Base-by-base conservation (phyloP, 2,113 vertebrate species). In the Electrona antarctica region DNA sequence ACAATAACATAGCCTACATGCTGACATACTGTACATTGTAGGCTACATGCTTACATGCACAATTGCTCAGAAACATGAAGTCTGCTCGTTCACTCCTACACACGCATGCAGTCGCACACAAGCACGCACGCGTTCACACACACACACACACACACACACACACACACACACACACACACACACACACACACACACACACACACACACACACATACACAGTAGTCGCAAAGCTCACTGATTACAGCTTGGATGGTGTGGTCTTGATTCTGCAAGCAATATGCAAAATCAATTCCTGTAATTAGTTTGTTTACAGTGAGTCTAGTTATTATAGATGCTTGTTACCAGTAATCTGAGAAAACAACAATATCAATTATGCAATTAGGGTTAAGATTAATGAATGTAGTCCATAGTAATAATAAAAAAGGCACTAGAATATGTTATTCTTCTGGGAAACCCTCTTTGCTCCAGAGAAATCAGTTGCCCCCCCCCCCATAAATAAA, bases 311-410 rank as follows among this genome's bases (percentile, higher is more conserved):
- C 61, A 4, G 12, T 21, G 51, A 29, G 64, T 9, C 28, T 51
- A 29, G 8, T 48, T 11, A 78, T 76, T 70, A 60, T 64, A 73
- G 67, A 54, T 28, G 5, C 57, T 50, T 6, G 15, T 58, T 69
- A 52, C 5, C 13, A 71, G 12, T 47, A 14, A 62, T 64, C 10
- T 64, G 54, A 46, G 29, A 63, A 28, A 71, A 73, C 65, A 77
- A 13, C 60, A 69, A 67, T 60, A 76, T 51, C 12, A 73, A 73
- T 80, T 68, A 67, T 58, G 73, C 28, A 54, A 57, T 67, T 64
- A n/a, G 45, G 49, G 56, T 74, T 58, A 15, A 63, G 9, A 69
- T 63, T 33, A 56, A 81, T 66, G 8, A 65, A 73, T 54, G 8
- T 58, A 15, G 11, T 59, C 33, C 33, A 41, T 41, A 41, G 33